A percentile compares a stretch with the other conserved stretches of the same genome.
Conservation (phyloP, 1,140 invertebrate species). For the Drosophila neocordata region DNA sequence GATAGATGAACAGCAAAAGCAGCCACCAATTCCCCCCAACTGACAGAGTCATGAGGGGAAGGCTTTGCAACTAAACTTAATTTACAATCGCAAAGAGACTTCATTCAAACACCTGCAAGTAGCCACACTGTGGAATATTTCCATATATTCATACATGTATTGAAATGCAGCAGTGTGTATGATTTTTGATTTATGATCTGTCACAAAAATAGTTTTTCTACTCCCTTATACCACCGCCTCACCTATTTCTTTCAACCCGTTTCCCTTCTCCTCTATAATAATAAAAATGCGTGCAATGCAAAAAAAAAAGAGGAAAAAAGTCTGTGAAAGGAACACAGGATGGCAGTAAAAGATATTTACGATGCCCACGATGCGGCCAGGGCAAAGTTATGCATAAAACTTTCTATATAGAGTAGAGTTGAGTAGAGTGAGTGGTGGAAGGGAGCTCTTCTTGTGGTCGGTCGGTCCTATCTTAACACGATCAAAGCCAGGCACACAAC, state of each 20-base stretch:
- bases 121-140: slow-evolving; percentile 26
- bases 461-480: slow-evolving; percentile 73
- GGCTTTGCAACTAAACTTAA: slow-evolving; percentile 56
- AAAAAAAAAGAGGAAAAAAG: neutral
- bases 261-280: slow-evolving; percentile 1
- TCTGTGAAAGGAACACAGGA: slow-evolving; percentile 54
- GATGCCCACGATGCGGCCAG: slow-evolving; percentile 61
- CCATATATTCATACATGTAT: slow-evolving; percentile 33
- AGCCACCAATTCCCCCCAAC: slow-evolving; percentile 30
- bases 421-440: slow-evolving; percentile 22
- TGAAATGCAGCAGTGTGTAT: slow-evolving; percentile 65
- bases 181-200: slow-evolving; percentile 82
- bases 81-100: slow-evolving; percentile 68
- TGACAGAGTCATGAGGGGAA: slow-evolving; percentile 21
- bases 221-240: neutral
- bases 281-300: slow-evolving; percentile 55
- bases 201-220: slow-evolving; percentile 73
- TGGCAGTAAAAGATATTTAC: slow-evolving; percentile 80
- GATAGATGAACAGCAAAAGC: slow-evolving; percentile 8
- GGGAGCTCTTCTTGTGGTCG: neutral
- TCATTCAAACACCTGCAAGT: slow-evolving; percentile 75
- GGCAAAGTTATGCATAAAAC: slow-evolving; percentile 78
- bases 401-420: slow-evolving; percentile 54
- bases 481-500: slow-evolving; percentile 77
- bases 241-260: neutral